Evolutionary conservation across 2,888 invertebrate species (phyloP), one percentile per base, ranked within the genome.

Genomic region (Idaea aversata): DNA sequence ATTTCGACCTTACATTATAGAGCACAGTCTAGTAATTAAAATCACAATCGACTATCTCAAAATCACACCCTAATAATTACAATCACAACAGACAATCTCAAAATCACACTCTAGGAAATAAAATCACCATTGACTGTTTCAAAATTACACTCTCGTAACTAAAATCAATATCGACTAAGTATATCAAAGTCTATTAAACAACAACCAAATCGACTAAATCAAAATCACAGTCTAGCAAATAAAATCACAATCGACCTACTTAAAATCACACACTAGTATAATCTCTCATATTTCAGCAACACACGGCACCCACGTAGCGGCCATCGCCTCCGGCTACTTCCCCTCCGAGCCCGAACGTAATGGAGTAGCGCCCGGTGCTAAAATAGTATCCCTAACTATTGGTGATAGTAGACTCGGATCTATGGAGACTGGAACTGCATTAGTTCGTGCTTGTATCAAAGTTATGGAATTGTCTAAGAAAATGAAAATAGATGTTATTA

Each of bases 221-320:
- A 2, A 25, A 25, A 25, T 25, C 25, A 25, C 25, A 25, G 2
- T 25, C 3, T 25, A 25, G 25, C 25, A 25, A 25, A 25, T 25
- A 25, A 25, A 25, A 25, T 36, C 36, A 36, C 10, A 36, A 36
- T 36, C 25, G 25, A 25, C 25, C 3, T 2, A 2, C 25, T 25
- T 25, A 3, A 25, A 36, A 36, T 36, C 5, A 3, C 36, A 36
- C 1, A 7, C 15, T 13, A 59, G 5, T 61, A 0, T 35, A 15
- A 60, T 60, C 15, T 63, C 36, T 57, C 63, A 47, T 10, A 47
- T n/a, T 61, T 7, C 88, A 91, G 98, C 98, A 13, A 96, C 97
- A 63, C 99, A 99, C 88, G 99, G 99, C 35, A 99, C 99, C 0
- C 99, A 99, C 87, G 99, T 99, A 5, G 98, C 99, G 0, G 97